Conservation (phyloP, 2,888 invertebrate species). For the Syritta pipiens region DNA sequence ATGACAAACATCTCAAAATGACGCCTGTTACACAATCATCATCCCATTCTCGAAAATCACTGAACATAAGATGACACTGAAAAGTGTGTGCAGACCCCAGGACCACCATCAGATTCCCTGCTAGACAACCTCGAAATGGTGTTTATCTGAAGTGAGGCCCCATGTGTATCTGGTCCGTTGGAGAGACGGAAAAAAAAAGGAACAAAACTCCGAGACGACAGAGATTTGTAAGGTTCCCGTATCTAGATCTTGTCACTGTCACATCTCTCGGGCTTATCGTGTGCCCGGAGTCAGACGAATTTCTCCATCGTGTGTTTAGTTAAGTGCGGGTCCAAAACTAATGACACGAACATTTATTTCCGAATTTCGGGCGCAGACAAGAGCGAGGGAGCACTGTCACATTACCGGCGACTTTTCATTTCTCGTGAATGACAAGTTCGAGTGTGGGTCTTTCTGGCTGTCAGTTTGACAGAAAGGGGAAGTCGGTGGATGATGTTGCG, state of each 20-base stretch:
- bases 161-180: conserved; percentile 47
- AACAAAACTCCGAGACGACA: conserved; percentile 6
- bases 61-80: conserved; percentile 9
- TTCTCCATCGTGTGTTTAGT: conserved; percentile 16
- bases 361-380: conserved; percentile 30
- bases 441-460: no score
- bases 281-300: conserved; percentile 15
- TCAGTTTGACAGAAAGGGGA: conserved; percentile 6
- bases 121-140: conserved; percentile 26
- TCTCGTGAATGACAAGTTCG: no score
- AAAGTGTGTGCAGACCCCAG: background rate
- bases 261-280: conserved; percentile 23
- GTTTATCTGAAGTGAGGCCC: conserved; percentile 51
- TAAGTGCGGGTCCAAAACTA: conserved; percentile 64
- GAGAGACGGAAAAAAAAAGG: background rate
- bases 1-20: conserved; percentile 61
- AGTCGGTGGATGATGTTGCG: conserved; percentile 20
- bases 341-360: conserved; percentile 60
- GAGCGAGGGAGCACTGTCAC: background rate
- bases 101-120: conserved; percentile 45
- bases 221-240: conserved; percentile 47
- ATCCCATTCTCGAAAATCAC: background rate
- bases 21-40: conserved; percentile 64
- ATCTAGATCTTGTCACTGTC: conserved; percentile 62
- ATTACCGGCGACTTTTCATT: no score